These are phyloP conservation scores for Scotopteryx bipunctaria DNA, from an alignment of 2,888 invertebrate species.

Conservation along the genomic window DNA sequence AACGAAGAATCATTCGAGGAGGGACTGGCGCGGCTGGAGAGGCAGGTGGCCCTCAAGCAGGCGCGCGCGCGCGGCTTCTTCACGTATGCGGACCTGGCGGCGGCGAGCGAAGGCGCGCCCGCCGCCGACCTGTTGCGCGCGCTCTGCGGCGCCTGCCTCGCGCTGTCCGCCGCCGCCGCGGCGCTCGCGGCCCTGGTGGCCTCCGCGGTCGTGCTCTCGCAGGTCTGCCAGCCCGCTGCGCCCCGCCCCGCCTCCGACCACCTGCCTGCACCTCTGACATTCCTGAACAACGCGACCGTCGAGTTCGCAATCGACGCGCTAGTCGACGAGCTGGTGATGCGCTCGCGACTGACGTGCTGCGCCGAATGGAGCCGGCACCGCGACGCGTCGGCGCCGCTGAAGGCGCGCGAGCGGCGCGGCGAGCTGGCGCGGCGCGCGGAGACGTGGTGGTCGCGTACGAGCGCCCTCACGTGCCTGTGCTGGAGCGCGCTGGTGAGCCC, in stretches of 20 bases:
- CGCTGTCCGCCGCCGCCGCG: conserved; percentile 44
- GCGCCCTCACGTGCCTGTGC: conserved; percentile 64
- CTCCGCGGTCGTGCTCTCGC: conserved; percentile 38
- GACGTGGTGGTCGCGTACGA: conserved; percentile 60
- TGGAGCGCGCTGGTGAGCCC: conserved; percentile 65
- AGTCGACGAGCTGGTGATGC: conserved; percentile 13
- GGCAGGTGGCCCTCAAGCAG: conserved; percentile 88
- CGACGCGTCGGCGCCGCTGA: conserved; percentile 1
- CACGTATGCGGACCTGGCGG: conserved; percentile 90
- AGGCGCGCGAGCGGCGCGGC: conserved; percentile 45
- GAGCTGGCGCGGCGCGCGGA: conserved; percentile 39
- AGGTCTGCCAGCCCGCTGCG: conserved; percentile 41
- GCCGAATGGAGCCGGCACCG: conserved; percentile 55
- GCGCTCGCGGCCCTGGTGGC: conserved; percentile 51
- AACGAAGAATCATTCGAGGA: conserved; percentile 89
- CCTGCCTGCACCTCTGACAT: conserved; percentile 13
- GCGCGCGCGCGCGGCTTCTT: conserved; percentile 90
- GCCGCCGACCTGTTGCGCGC: conserved; percentile 47
- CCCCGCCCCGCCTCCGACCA: conserved; percentile 28
- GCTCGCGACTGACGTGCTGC: conserved; percentile 56
- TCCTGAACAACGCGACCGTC: conserved; percentile 41
- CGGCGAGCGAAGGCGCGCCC: conserved; percentile 75
- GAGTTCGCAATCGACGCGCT: conserved; percentile 31
- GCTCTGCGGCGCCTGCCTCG: conserved; percentile 39
- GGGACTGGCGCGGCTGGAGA: conserved; percentile 87